Percentiles rank a stretch among this genome's conserved stretches.
Evolutionary conservation across 2,888 invertebrate species (phyloP).

Genomic region (Nemapogon koenigi): DNA sequence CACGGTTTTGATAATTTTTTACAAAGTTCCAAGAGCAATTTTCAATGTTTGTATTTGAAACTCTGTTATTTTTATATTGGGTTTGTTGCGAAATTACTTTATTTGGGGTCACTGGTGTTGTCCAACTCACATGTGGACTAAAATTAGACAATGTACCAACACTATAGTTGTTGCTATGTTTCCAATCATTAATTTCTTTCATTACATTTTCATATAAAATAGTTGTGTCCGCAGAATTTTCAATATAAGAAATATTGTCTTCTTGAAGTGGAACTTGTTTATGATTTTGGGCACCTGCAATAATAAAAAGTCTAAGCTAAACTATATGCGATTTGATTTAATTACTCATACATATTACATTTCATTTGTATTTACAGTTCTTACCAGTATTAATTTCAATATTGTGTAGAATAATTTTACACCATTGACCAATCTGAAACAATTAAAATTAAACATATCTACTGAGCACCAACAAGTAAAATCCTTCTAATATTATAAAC

Average conservation of each 20-base stretch:
- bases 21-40: too few relatives aligned
- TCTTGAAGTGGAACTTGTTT: not conserved
- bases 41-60: too few relatives aligned
- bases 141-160: too few relatives aligned
- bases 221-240: slow-evolving; percentile 22
- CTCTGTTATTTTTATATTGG: too few relatives aligned
- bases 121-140: too few relatives aligned
- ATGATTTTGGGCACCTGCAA: not conserved
- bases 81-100: too few relatives aligned
- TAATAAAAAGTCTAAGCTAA: too few relatives aligned
- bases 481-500: not conserved
- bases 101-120: too few relatives aligned
- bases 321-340: not conserved
- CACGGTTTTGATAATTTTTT: too few relatives aligned
- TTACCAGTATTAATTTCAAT: slow-evolving; percentile 21
- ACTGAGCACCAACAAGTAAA: too few relatives aligned
- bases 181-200: slow-evolving; percentile 28
- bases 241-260: not conserved
- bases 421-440: slow-evolving; percentile 43
- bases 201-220: slow-evolving; percentile 30
- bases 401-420: slow-evolving; percentile 33
- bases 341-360: not conserved
- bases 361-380: slow-evolving; percentile 8
- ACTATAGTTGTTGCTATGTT: too few relatives aligned
- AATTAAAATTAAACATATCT: slow-evolving; percentile 7